Percentiles rank a stretch among this genome's conserved stretches.
Conservation (phyloP, 2,888 invertebrate species). For the Cataglyphis livida region DNA sequence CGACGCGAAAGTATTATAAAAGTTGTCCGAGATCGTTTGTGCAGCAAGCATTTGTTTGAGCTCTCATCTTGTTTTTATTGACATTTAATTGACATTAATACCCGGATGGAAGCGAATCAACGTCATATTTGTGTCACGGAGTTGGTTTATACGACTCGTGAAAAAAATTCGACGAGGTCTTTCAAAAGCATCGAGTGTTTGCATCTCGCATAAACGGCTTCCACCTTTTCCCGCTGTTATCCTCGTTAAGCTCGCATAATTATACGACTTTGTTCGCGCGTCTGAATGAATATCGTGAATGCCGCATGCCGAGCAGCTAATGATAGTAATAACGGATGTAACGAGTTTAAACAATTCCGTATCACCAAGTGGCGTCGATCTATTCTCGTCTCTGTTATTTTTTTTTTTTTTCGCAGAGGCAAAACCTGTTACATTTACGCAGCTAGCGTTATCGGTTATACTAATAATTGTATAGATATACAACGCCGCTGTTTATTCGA, state of each 20-base stretch:
- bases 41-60: background rate
- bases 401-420: slow-evolving; percentile 23
- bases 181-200: slow-evolving; percentile 48
- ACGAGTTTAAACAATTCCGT: slow-evolving; percentile 52
- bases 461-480: slow-evolving; percentile 23
- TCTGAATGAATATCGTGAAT: slow-evolving; percentile 30
- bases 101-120: background rate
- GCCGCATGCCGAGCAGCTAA: slow-evolving; percentile 18
- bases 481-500: background rate
- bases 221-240: slow-evolving; percentile 13
- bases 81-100: slow-evolving; percentile 15
- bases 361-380: slow-evolving; percentile 28
- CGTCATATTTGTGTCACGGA: background rate
- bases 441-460: background rate
- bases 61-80: slow-evolving; percentile 2
- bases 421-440: slow-evolving; percentile 26
- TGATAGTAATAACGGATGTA: slow-evolving; percentile 53
- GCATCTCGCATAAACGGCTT: background rate
- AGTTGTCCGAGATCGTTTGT: slow-evolving; percentile 3
- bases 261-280: slow-evolving; percentile 51
- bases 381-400: slow-evolving; percentile 9
- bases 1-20: slow-evolving; percentile 13
- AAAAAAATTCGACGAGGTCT: slow-evolving; percentile 19
- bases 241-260: slow-evolving; percentile 59
- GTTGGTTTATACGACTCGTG: background rate